phyloP scores from a whole-genome alignment of 2,797 vertebrate genomes.

The Hydrophis major region DNA sequence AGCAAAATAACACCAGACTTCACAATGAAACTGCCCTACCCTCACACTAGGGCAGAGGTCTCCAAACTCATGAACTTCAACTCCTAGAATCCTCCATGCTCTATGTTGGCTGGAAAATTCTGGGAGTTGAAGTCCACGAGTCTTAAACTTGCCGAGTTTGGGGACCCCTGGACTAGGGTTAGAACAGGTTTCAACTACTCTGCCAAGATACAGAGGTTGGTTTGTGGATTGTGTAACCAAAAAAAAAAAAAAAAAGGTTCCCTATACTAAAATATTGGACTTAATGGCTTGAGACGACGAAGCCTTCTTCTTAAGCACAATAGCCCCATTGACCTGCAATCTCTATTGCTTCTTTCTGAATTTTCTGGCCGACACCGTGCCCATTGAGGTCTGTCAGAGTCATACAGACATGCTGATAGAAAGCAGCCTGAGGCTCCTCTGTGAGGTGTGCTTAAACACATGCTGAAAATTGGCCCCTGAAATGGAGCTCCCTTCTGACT shows the following conservation, averaged over 20 bases:
- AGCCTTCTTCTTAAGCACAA: not conserved
- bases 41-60: not conserved
- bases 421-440: conserved; percentile 9
- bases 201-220: not conserved
- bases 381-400: conserved; percentile 15
- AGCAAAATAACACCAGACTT: not conserved
- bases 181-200: not conserved
- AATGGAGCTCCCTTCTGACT: conserved; percentile 57
- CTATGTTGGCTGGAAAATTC: too few species aligned
- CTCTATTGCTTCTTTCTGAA: not conserved
- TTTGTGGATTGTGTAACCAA: not conserved
- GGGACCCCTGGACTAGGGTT: too few species aligned
- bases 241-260: not conserved
- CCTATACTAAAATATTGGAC: not conserved
- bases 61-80: too few species aligned
- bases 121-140: too few species aligned
- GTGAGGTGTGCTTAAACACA: conserved; percentile 29
- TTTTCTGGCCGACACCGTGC: not conserved
- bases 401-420: not conserved
- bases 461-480: conserved; percentile 48
- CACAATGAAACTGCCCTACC: not conserved
- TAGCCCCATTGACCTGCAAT: not conserved
- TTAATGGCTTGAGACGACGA: not conserved
- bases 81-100: too few species aligned
- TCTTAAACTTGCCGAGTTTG: too few species aligned